Evolutionary conservation across 2,888 invertebrate genomes (phyloP), one percentile per base, ranked within the genome.

Genomic region (Barypeithes pellucidus): DNA sequence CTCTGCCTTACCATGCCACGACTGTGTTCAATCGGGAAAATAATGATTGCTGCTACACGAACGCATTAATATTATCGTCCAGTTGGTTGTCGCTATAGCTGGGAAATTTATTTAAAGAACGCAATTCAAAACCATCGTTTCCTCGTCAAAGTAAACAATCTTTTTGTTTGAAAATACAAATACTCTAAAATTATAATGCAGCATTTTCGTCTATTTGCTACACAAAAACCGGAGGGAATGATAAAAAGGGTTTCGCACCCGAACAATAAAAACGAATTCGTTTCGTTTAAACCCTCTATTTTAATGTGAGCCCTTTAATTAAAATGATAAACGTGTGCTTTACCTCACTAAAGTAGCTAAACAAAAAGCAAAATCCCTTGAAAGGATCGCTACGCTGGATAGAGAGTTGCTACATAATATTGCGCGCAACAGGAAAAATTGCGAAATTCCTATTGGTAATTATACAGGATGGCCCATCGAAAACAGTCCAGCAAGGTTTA

Each of bases 271-370:
- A 78, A 77, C 77, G 75, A 78, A 76, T 77, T 75, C 76, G 77
- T 78, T 78, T 77, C 72, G 75, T 76, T 77, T 78, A 77, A 74
- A 70, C 76, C 63, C 72, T 75, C 76, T 77, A 75, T 76, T 76
- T 69, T 76, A 73, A 72, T 73, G 73, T 77, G 68, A 71, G 68
- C 77, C 76, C 68, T 70, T 76, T 77, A 80, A 80, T 80, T 80
- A 80, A 80, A 77, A 80, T 80, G 79, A 80, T 77, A 78, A 77
- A 80, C 78, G 76, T 75, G 75, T 71, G 72, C 75, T 77, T 73
- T 78, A 71, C 65, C 71, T 70, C 70, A 77, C 77, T 70, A 76
- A 75, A 73, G 59, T 73, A 71, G 67, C 59, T 52, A 50, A 76
- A 76, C 73, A 76, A 77, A 77, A 75, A 74, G 72, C 52, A 57